A percentile compares a stretch with the other conserved stretches of the same genome.
phyloP scores from a whole-genome alignment of 1,140 invertebrate genomes.

The Pentalonia nigronervosa region DNA sequence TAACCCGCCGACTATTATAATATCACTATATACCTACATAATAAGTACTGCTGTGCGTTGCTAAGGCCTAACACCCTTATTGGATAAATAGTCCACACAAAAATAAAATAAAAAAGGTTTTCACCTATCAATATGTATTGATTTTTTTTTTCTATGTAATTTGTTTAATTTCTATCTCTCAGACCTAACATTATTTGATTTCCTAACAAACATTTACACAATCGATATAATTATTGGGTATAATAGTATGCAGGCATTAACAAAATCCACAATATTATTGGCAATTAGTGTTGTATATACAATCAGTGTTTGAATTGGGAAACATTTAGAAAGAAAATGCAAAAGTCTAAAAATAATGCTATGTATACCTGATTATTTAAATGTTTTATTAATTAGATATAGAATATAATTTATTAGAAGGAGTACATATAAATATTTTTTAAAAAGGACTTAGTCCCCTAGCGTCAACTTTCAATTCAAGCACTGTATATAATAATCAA shows the following conservation, averaged over 20 bases:
- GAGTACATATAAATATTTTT: too few relatives aligned
- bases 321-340: too few relatives aligned
- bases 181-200: background rate
- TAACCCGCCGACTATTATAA: background rate
- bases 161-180: background rate
- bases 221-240: background rate
- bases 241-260: background rate
- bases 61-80: conserved; percentile 7
- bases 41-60: background rate
- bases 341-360: too few relatives aligned
- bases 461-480: too few relatives aligned
- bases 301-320: too few relatives aligned
- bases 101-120: background rate
- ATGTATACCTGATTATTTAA: too few relatives aligned
- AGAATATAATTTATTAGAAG: too few relatives aligned
- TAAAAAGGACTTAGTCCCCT: too few relatives aligned
- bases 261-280: background rate
- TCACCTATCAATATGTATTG: background rate
- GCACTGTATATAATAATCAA: background rate
- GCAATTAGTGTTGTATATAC: background rate
- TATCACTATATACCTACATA: background rate
- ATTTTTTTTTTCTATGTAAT: background rate
- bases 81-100: background rate
- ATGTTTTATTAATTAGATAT: too few relatives aligned
- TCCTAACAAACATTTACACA: background rate